Evolutionary conservation across 2,888 invertebrate genomes (phyloP).

Genomic region (Oegoconia quadripuncta): DNA sequence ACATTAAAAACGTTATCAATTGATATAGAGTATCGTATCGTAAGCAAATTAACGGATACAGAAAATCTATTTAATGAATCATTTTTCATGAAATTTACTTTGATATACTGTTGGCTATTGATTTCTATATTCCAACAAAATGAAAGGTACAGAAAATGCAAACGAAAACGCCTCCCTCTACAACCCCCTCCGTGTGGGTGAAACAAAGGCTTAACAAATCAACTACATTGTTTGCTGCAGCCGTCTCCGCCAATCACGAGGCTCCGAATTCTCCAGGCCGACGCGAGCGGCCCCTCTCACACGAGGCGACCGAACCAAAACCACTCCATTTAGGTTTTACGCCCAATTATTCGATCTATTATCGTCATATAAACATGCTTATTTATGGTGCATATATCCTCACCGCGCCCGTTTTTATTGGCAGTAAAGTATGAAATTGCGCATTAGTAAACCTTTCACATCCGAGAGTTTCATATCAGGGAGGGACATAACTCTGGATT

Average conservation of each 20-base stretch:
- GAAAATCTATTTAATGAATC: too few relatives aligned
- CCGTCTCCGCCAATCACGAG: conserved; percentile 43
- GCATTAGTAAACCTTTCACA: conserved; percentile 71
- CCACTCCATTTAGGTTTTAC: conserved; percentile 54
- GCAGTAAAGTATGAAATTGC: conserved; percentile 71
- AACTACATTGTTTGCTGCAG: conserved; percentile 39
- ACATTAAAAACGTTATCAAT: too few relatives aligned
- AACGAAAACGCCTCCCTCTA: neutral
- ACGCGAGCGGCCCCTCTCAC: conserved; percentile 32
- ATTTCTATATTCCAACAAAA: too few relatives aligned
- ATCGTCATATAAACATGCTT: conserved; percentile 61
- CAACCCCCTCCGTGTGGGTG: conserved; percentile 21
- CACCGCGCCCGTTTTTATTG: conserved; percentile 60
- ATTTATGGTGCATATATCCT: conserved; percentile 59
- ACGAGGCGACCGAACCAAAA: conserved; percentile 28
- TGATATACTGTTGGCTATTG: too few relatives aligned
- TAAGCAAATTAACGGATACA: too few relatives aligned
- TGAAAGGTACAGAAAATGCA: too few relatives aligned
- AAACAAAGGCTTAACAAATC: conserved; percentile 28
- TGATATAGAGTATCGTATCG: too few relatives aligned
- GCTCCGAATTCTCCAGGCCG: conserved; percentile 22
- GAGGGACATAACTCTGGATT: conserved; percentile 62
- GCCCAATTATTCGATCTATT: conserved; percentile 69
- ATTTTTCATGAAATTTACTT: too few relatives aligned
- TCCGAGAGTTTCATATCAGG: conserved; percentile 52